Percentiles rank a stretch among this genome's conserved stretches.
Conservation (phyloP, 2,888 invertebrate genomes). For the Macrosiphum euphorbiae region DNA sequence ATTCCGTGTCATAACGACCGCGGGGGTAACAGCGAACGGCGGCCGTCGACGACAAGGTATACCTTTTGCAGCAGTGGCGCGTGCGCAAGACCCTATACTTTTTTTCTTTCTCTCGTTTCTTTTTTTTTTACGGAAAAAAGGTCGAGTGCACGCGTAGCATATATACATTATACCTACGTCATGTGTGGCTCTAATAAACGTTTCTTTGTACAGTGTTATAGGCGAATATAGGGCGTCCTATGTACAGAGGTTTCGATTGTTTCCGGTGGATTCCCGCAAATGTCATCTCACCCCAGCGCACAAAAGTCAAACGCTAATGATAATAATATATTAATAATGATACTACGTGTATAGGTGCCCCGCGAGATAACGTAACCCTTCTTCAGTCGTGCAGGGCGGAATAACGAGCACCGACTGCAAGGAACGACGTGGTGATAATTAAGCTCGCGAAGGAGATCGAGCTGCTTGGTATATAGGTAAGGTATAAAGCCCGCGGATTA, state of each 20-base stretch:
- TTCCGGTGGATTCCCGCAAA: neutral
- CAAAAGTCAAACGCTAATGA: neutral
- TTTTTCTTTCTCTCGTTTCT: conserved; percentile 10
- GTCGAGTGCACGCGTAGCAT: neutral
- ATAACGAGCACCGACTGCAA: neutral
- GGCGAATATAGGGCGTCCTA: neutral
- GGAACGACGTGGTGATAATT: conserved; percentile 26
- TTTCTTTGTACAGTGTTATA: neutral
- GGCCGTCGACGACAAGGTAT: neutral
- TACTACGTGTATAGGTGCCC: neutral
- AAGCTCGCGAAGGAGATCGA: conserved; percentile 16
- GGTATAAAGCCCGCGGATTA: neutral
- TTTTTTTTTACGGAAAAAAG: neutral
- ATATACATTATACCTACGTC: neutral
- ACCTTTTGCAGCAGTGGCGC: neutral
- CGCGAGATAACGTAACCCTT: neutral
- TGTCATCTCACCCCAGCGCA: neutral
- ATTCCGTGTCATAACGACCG: neutral
- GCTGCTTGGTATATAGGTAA: neutral
- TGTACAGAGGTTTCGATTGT: neutral
- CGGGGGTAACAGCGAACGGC: neutral
- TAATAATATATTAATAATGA: neutral
- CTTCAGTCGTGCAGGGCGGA: neutral
- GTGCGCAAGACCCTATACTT: conserved; percentile 32
- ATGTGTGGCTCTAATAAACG: neutral